Evolutionary conservation across 1,140 invertebrate genomes (phyloP), one percentile per base, ranked within the genome.

Genomic region (Mycetomoellerius zeteki): DNA sequence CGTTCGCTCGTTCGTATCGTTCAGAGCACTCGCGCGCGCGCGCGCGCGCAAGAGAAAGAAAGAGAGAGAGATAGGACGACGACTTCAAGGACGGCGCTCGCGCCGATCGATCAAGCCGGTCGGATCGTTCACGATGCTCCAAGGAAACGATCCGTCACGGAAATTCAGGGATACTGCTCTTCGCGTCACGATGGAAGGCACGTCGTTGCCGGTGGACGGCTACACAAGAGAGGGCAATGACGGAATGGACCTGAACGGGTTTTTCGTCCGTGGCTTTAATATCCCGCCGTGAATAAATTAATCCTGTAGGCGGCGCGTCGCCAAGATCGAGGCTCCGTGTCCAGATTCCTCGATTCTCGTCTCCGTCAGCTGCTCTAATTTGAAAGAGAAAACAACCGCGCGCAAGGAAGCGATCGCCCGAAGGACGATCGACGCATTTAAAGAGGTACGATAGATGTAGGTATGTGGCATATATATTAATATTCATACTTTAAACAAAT

Each of bases 11-110:
- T n/a, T 67, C 33, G n/a, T 43, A n/a, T 10, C 67, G 60, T 77
- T 73, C 69, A 14, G n/a, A 60, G 24, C 50, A 37, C 64, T 81
- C 64, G 62, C 30, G 62, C 16, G 37, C 24, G 69, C 21, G 7
- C 21, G 21, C 12, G 8, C 8, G 54, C 7, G 33, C 58, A 10
- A 54, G 14, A 78, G 21, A 43, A 0, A 65, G 19, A 65, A 43
- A 78, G 24, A 77, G n/a, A 60, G 67, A 73, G 87, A 90, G 88
- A 92, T 86, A 91, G 91, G 86, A 80, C 93, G 92, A 94, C 86
- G 90, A 93, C 90, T 92, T 92, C 93, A 94, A 94, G 93, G 93
- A 93, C 93, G 93, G 90, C 90, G 87, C 77, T 89, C 88, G 76
- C 58, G 76, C 71, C 84, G 88, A 89, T 89, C 88, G 88, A 89